Base-by-base conservation (phyloP, 2,113 vertebrate genomes). In the Anser brachyrhynchus region DNA sequence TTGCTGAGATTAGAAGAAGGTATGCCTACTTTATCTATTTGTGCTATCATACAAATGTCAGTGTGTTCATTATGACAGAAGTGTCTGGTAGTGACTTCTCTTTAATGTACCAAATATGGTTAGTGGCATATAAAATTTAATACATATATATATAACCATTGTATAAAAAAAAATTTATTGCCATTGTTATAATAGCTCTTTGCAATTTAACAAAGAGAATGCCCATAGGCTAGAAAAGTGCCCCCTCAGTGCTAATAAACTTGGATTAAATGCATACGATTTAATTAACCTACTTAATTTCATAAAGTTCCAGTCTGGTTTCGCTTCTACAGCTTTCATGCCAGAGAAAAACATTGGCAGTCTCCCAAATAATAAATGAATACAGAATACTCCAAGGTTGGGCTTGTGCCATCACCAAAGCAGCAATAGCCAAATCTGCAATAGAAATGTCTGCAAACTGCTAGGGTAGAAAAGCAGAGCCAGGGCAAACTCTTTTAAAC, bases 211-310 rank as follows among this genome's bases (percentile, higher is more conserved):
- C 22, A 61, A 51, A 83, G 82, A 70, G 17, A 88, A 91, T 81
- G 55, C 54, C 88, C 29, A 61, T 12, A 64, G 59, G 87, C 91
- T 77, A 90, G 59, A 85, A 84, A 91, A 91, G 79, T 90, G 46
- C n/a, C 78, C 74, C 15, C n/a, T 93, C 59, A 44, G 49, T 91
- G 35, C 59, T 86, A 81, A 78, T 90, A 84, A 75, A 61, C 8
- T 57, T 84, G 77, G 35, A 95, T 92, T 92, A 95, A 91, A 92
- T 84, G 79, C 69, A 67, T 73, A 51, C 0, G 0, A 92, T 92
- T 93, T 95, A 89, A 93, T 96, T 95, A 97, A 82, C 84, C 88
- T 43, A 74, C 70, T 89, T 79, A 72, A 87, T 94, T 94, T 92
- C 61, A 86, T 95, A 44, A 95, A 87, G 83, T 65, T 92, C 43